Evolutionary conservation across 2,797 vertebrate species (phyloP).

Genomic region (Dendrocincla fuliginosa): DNA sequence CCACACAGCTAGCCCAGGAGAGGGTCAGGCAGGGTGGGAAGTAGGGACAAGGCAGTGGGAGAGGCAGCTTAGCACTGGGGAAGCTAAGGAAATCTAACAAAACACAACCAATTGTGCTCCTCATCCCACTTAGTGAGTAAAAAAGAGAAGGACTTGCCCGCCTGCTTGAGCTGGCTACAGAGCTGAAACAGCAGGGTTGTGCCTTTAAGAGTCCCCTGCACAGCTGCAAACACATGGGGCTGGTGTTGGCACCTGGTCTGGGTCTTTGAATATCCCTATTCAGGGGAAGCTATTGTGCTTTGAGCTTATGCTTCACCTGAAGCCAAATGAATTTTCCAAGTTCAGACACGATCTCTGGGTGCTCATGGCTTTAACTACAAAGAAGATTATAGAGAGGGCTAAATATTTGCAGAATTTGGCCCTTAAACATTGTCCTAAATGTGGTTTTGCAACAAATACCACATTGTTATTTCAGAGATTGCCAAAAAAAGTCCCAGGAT

Average conservation of each 20-base stretch:
- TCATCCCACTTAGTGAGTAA: neutral
- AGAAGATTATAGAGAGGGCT: neutral
- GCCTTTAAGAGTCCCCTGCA: neutral
- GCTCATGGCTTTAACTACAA: neutral
- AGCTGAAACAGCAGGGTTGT: neutral
- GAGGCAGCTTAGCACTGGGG: neutral
- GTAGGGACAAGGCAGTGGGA: neutral
- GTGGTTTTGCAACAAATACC: neutral
- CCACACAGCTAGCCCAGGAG: neutral
- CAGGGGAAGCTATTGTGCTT: neutral
- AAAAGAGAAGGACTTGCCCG: neutral
- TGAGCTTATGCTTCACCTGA: neutral
- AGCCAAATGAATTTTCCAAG: neutral
- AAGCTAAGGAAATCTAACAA: neutral
- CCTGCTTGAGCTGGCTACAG: neutral
- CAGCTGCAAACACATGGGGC: neutral
- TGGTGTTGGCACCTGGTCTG: neutral
- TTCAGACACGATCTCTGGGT: neutral
- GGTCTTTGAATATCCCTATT: conserved; percentile 18
- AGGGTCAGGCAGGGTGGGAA: neutral
- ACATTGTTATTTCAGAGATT: neutral
- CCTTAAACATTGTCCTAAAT: neutral
- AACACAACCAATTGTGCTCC: neutral
- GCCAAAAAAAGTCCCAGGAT: neutral
- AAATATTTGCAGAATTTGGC: fast-evolving